A percentile compares a stretch with the other conserved stretches of the same genome.
Conservation (phyloP, 2,113 vertebrate genomes). For the Myrmecophaga tridactyla region DNA sequence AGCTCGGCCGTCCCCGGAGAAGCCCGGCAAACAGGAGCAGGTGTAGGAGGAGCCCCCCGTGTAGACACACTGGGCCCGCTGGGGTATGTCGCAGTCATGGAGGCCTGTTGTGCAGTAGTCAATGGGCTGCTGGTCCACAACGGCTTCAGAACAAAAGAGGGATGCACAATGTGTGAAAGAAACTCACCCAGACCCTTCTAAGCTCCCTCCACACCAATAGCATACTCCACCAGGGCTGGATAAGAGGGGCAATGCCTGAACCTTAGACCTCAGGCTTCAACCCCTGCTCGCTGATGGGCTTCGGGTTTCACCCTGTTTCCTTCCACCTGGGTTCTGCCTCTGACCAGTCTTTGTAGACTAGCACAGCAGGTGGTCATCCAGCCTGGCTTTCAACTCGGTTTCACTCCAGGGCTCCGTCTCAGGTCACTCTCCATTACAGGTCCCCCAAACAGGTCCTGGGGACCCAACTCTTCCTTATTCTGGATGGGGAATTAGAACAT, state of each 20-base stretch:
- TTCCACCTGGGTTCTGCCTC: not conserved
- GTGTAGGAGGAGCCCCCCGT: conserved; percentile 86
- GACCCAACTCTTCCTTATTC: not conserved
- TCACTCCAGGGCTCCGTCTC: not conserved
- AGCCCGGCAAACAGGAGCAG: conserved; percentile 91
- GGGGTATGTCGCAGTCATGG: conserved; percentile 89
- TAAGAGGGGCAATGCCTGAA: not conserved
- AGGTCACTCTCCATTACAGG: not conserved
- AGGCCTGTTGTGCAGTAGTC: conserved; percentile 88
- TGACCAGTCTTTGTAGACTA: not conserved
- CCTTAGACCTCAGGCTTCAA: not conserved
- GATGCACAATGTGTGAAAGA: not conserved
- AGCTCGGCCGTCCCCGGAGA: conserved; percentile 87
- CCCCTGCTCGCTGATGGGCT: no score
- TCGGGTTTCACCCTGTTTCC: not conserved
- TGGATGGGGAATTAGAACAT: not conserved
- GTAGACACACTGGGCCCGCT: conserved; percentile 91
- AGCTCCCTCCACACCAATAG: not conserved
- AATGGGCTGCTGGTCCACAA: conserved; percentile 79
- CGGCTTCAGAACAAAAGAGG: conserved; percentile 16
- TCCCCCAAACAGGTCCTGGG: not conserved
- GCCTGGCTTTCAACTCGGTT: not conserved
- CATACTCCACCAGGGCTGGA: no score
- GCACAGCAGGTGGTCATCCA: accelerated
- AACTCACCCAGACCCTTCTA: not conserved